These are phyloP conservation scores for Orgyia antiqua DNA, from an alignment of 2,888 invertebrate genomes.

Conservation along the genomic window DNA sequence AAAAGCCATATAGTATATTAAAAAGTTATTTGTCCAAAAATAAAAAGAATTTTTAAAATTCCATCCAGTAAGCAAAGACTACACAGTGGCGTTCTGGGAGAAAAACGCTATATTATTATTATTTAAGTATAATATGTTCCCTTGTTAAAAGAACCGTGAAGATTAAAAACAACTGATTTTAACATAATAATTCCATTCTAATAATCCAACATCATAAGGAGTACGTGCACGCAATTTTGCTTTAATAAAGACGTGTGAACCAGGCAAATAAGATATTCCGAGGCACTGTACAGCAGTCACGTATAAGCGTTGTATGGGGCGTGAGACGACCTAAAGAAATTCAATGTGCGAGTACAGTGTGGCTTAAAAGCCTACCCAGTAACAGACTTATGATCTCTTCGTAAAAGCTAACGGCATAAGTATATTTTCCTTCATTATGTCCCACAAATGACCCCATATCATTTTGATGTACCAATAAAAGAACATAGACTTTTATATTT, in stretches of 20 bases:
- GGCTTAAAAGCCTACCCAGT: constrained; percentile 6
- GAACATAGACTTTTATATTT: constrained; percentile 20
- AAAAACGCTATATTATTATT: no score
- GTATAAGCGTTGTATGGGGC: constrained; percentile 16
- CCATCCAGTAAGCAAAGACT: no score
- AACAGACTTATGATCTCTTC: constrained; percentile 6
- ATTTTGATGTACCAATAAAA: constrained; percentile 14
- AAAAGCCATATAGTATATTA: no score
- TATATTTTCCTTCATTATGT: constrained; percentile 10
- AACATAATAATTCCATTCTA: constrained; percentile 2
- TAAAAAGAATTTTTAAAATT: no score
- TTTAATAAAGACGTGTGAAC: constrained; percentile 23
- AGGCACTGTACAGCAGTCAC: constrained; percentile 23
- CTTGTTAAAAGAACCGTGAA: no score
- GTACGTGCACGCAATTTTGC: constrained; percentile 6
- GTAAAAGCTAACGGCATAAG: constrained; percentile 5
- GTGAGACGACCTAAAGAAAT: constrained; percentile 23
- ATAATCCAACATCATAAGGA: constrained; percentile 2
- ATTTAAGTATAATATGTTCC: no score
- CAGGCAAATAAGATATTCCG: constrained; percentile 19
- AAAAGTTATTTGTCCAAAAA: no score
- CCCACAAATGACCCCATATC: constrained; percentile 8
- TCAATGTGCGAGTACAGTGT: constrained; percentile 17
- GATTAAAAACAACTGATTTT: no score
- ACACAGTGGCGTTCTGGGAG: no score